Evolutionary conservation across 2,888 invertebrate species (phyloP), one percentile per base, ranked within the genome.

Genomic region (Reticulitermes lucifugus): DNA sequence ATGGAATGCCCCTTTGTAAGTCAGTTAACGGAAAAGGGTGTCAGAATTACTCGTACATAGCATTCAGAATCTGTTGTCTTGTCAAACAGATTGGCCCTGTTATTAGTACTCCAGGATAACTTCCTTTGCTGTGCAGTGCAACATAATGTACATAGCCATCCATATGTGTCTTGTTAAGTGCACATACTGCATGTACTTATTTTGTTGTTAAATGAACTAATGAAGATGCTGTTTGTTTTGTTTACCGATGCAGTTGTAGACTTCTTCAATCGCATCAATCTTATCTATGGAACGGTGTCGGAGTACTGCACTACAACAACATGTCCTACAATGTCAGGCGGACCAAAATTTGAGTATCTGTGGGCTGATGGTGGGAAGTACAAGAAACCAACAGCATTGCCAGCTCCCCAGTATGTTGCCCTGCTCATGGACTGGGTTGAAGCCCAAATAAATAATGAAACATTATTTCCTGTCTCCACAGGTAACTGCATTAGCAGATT

Each of bases 371-470:
- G 96, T 21, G 93, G 93, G 59, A 94, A 94, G 90, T 96, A 95
- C 91, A 95, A 95, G 89, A 95, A 94, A 88, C 96, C 96, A 18
- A 96, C 96, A 41, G 94, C 94, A 60, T 90, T 98, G 85, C 96
- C 97, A 14, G 97, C 97, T 9, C 95, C 95, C 43, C 94, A 96
- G 89, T 98, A 98, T 89, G 95, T 97, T 86, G 93, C 94, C 86
- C 92, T 96, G 80, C 91, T 97, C 29, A 97, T 97, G 96, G 97
- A 98, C 90, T 98, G 98, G 98, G 95, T 96, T 75, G 98, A 98
- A 91, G 91, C 93, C 73, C 96, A 97, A 91, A 98, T 98, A 88
- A 98, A 98, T 90, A 95, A 97, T 90, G 97, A 98, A 91, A 92
- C 93, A 71, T 91, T 97, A 82, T 98, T 98, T 90, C 98, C 98